Percentiles rank a stretch among this genome's conserved stretches.
Evolutionary conservation across 2,888 invertebrate species (phyloP).

Genomic region (Platycheirus albimanus): DNA sequence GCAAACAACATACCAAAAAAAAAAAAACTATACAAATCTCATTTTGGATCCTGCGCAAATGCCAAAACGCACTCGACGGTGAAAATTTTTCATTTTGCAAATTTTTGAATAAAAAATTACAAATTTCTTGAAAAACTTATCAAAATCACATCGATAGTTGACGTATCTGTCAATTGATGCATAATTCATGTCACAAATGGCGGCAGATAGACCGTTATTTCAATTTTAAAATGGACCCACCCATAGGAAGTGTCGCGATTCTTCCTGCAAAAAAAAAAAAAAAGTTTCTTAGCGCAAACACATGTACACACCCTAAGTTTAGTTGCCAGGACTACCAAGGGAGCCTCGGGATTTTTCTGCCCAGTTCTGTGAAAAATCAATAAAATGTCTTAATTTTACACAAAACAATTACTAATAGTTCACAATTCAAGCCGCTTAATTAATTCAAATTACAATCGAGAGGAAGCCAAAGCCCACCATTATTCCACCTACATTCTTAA

Average conservation of each 20-base stretch:
- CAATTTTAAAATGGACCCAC: conserved; percentile 63
- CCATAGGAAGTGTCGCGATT: conserved; percentile 66
- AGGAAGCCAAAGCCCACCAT: neutral
- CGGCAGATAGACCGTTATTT: no score
- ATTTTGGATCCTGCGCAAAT: conserved; percentile 66
- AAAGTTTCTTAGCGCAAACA: conserved; percentile 55
- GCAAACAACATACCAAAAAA: no score
- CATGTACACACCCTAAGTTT: conserved; percentile 71
- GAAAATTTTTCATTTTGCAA: conserved; percentile 43
- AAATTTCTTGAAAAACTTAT: conserved; percentile 13
- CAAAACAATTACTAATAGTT: conserved; percentile 52
- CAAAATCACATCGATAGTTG: conserved; percentile 1
- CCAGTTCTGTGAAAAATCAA: conserved; percentile 66
- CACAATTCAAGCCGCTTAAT: neutral
- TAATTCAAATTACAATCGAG: neutral
- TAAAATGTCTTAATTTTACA: conserved; percentile 51
- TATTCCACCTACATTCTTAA: neutral
- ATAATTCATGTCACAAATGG: neutral
- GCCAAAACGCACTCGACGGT: conserved; percentile 38
- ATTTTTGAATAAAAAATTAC: conserved; percentile 53
- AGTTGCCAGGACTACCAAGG: conserved; percentile 56
- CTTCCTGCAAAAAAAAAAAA: conserved; percentile 57
- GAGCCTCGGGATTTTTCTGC: conserved; percentile 28
- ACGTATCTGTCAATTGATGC: conserved; percentile 1
- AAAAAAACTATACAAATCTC: conserved; percentile 28